Conservation (phyloP, 2,888 invertebrate genomes). For the Lepidocyrtinus sp. region DNA sequence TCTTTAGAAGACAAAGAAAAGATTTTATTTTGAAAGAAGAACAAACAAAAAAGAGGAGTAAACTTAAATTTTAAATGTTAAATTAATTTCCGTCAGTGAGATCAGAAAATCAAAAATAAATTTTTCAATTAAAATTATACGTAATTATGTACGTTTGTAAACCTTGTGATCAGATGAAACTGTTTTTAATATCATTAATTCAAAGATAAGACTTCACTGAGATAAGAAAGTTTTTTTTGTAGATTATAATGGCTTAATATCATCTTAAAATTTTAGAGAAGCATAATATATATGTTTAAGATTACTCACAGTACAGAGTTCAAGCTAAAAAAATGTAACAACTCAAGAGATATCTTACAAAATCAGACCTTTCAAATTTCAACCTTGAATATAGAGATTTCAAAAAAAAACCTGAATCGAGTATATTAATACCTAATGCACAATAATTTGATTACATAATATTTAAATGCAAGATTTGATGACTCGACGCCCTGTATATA, state of each 20-base stretch:
- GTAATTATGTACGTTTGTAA: not conserved
- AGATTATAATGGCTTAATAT: slow-evolving; percentile 23
- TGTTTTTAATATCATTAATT: not conserved
- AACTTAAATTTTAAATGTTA: slow-evolving; percentile 37
- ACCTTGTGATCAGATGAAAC: slow-evolving; percentile 28
- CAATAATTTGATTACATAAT: not conserved
- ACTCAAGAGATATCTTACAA: slow-evolving; percentile 28
- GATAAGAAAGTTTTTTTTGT: no score
- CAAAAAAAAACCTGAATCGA: no score
- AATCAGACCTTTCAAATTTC: slow-evolving; percentile 29
- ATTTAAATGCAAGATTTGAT: not conserved
- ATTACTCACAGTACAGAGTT: no score
- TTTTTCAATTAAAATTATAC: not conserved
- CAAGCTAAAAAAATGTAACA: not conserved
- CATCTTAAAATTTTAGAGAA: slow-evolving; percentile 17
- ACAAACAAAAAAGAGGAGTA: slow-evolving; percentile 39
- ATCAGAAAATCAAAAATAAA: slow-evolving; percentile 54
- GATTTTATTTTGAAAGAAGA: not conserved
- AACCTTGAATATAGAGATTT: no score
- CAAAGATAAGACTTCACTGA: not conserved
- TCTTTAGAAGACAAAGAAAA: not conserved
- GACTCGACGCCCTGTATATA: not conserved
- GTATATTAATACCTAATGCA: not conserved
- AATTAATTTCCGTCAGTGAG: slow-evolving; percentile 62
- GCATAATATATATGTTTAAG: no score